Conservation (phyloP, 2,113 vertebrate species). For the Recurvirostra avosetta region DNA sequence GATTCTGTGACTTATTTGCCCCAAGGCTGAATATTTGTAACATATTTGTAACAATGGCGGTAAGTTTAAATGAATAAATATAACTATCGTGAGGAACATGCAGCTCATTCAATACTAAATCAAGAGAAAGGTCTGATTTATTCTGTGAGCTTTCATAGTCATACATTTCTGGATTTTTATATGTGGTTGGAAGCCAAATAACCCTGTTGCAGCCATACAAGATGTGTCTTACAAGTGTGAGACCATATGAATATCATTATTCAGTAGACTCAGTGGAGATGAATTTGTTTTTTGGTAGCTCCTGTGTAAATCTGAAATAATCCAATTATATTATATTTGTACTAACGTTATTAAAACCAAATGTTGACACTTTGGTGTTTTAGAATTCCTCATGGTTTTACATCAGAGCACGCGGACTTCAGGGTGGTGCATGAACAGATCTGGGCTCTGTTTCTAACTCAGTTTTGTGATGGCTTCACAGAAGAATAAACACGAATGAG, state of each 20-base stretch:
- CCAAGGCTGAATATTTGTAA: neutral
- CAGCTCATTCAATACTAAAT: neutral
- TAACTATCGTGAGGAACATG: neutral
- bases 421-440: neutral
- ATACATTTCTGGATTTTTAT: neutral
- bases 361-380: neutral
- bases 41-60: neutral
- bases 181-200: neutral
- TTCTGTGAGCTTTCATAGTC: neutral
- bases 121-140: neutral
- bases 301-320: neutral
- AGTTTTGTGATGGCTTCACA: neutral
- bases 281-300: neutral
- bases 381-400: neutral
- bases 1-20: neutral
- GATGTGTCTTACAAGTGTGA: neutral
- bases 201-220: neutral
- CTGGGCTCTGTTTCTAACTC: neutral
- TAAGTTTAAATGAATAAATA: neutral
- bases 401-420: neutral
- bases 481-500: neutral
- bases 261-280: neutral
- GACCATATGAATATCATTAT: neutral
- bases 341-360: neutral
- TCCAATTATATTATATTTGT: neutral